Conservation (phyloP, 2,888 invertebrate species). For the Cinara cedri region DNA sequence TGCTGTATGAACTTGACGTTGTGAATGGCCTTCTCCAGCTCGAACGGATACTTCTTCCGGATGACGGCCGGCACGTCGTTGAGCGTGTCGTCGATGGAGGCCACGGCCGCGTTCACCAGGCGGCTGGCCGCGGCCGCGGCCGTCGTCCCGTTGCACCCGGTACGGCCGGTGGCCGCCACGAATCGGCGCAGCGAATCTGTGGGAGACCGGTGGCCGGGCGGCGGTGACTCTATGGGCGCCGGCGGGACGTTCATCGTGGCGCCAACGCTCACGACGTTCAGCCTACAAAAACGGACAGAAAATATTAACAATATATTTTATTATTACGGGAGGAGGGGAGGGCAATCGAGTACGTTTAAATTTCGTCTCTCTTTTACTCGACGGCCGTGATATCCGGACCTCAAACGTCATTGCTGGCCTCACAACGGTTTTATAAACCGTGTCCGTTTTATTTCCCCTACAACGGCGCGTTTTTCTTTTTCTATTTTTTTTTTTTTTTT, state of each 20-base stretch:
- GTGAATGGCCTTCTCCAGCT: conserved; percentile 90
- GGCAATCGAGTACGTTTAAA: no score
- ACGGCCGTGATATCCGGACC: not conserved
- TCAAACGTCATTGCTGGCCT: no score
- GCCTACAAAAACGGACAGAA: not conserved
- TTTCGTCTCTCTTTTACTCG: no score
- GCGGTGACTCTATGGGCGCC: conserved; percentile 68
- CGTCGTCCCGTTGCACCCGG: conserved; percentile 80
- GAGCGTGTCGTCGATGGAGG: conserved; percentile 81
- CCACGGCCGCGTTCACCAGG: conserved; percentile 73
- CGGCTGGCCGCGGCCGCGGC: conserved; percentile 75
- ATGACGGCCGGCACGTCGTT: conserved; percentile 73
- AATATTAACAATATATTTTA: no score
- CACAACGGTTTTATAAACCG: not conserved
- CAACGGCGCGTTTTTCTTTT: no score
- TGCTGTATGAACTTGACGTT: conserved; percentile 96
- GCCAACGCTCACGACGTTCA: conserved; percentile 48
- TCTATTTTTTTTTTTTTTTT: no score
- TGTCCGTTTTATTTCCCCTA: not conserved
- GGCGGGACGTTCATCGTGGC: conserved; percentile 64
- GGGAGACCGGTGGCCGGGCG: conserved; percentile 68
- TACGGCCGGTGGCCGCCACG: conserved; percentile 58
- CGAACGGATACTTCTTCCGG: conserved; percentile 87
- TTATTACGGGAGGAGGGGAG: no score
- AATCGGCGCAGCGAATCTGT: conserved; percentile 74